phyloP scores from a whole-genome alignment of 2,888 invertebrate species.

The Stenurella melanura region DNA sequence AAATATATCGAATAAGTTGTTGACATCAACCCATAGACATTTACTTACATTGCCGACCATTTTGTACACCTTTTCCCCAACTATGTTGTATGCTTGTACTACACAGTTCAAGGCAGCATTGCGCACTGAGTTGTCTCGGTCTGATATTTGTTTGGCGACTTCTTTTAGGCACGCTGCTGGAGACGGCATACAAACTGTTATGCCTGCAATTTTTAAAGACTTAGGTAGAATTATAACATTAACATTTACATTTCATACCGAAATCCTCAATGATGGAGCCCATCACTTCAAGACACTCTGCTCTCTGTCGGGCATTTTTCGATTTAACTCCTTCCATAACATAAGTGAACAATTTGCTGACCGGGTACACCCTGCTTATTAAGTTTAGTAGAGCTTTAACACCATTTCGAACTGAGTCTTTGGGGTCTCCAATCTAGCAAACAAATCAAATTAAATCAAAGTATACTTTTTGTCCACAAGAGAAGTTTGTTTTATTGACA shows the following conservation, averaged over 20 bases:
- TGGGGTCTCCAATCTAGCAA: conserved; percentile 95
- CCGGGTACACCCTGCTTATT: conserved; percentile 90
- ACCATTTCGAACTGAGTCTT: conserved; percentile 93
- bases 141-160: conserved; percentile 95
- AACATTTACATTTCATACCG: conserved; percentile 73
- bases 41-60: conserved; percentile 87
- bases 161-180: conserved; percentile 89
- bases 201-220: conserved; percentile 63
- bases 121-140: conserved; percentile 95
- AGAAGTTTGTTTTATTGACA: too few species aligned
- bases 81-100: conserved; percentile 90
- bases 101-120: conserved; percentile 97
- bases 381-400: conserved; percentile 90
- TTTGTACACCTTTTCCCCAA: conserved; percentile 94
- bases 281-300: conserved; percentile 96
- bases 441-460: too few species aligned
- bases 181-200: conserved; percentile 88
- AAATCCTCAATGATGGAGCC: conserved; percentile 89
- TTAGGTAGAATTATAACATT: neutral
- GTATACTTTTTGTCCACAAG: too few species aligned
- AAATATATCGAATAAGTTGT: neutral
- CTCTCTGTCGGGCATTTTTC: conserved; percentile 96
- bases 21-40: conserved; percentile 4
- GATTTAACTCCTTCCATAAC: conserved; percentile 97
- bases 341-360: conserved; percentile 90